Evolutionary conservation across 2,113 vertebrate species (phyloP).

Genomic region (pig (Sus scrofa)): DNA sequence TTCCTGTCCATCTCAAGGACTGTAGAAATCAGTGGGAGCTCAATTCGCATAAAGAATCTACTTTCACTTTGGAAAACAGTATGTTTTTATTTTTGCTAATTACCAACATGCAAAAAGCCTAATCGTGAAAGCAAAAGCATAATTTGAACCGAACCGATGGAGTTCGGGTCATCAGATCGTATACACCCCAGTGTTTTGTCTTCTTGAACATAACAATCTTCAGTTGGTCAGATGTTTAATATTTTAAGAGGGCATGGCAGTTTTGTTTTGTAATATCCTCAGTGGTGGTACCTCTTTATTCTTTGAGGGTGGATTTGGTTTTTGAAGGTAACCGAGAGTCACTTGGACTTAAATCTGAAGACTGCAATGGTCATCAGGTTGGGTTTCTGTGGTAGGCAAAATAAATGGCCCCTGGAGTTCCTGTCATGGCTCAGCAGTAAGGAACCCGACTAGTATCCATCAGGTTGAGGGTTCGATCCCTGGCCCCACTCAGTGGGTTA

Average conservation of each 20-base stretch:
- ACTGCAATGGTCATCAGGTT: not conserved
- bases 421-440: too few species aligned
- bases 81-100: slow-evolving; percentile 5
- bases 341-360: not conserved
- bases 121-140: not conserved
- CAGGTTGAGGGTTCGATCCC: too few species aligned
- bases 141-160: not conserved
- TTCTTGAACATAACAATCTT: not conserved
- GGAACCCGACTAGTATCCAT: too few species aligned
- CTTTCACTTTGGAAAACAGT: slow-evolving; percentile 11
- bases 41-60: not conserved
- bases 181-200: not conserved
- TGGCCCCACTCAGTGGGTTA: too few species aligned
- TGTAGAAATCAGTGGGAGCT: not conserved
- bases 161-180: not conserved
- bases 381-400: not conserved
- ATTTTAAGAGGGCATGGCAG: not conserved
- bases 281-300: not conserved
- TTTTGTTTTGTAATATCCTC: not conserved
- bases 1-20: not conserved
- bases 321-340: not conserved
- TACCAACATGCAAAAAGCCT: not conserved
- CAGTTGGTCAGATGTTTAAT: not conserved
- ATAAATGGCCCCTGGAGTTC: not conserved
- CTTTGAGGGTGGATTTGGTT: not conserved